Conservation (phyloP, 2,113 vertebrate species). For the Plotosus lineatus region DNA sequence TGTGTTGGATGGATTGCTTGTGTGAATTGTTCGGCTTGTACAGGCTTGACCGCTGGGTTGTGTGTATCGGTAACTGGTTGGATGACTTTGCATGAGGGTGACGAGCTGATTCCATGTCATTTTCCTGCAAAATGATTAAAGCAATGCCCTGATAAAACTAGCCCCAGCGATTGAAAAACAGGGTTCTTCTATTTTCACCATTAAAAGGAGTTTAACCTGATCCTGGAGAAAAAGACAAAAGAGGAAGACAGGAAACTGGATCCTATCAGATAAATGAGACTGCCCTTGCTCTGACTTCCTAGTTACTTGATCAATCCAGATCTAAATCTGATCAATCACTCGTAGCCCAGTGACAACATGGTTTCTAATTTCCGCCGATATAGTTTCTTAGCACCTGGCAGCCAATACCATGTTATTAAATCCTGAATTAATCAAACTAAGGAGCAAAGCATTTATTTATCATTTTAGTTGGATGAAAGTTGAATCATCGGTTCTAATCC, state of each 20-base stretch:
- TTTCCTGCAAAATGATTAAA: not conserved
- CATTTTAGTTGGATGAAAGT: no score
- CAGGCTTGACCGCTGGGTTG: conserved; percentile 14
- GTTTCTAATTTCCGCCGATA: not conserved
- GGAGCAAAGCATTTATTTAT: no score
- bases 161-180: not conserved
- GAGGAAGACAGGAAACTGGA: conserved; percentile 45
- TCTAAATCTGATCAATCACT: conserved; percentile 61
- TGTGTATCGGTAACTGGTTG: not conserved
- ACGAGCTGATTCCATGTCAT: not conserved
- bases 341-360: not conserved
- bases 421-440: no score
- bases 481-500: no score
- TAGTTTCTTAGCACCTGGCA: not conserved
- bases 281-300: conserved; percentile 59
- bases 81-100: not conserved
- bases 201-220: conserved; percentile 59
- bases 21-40: conserved; percentile 26
- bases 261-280: conserved; percentile 57
- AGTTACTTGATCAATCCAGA: conserved; percentile 58
- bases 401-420: not conserved
- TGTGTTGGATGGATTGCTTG: conserved; percentile 15
- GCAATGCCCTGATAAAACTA: no score
- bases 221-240: conserved; percentile 48
- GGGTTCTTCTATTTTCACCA: conserved; percentile 54